Base-by-base conservation (phyloP, 2,888 invertebrate species). In the Liposcelis brunnea region DNA sequence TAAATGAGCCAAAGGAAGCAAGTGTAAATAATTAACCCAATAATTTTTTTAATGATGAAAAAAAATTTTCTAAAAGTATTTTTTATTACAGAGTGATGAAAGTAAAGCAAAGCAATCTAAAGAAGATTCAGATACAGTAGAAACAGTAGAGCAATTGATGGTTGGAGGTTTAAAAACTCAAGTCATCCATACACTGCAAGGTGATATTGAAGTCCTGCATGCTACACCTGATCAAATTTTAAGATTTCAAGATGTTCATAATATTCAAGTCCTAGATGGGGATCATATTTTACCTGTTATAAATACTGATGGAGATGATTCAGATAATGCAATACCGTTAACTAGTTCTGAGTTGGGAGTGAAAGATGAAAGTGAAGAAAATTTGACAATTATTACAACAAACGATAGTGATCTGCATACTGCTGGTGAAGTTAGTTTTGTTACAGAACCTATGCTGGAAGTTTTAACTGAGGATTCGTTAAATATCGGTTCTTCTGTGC, bases 221-320 rank as follows among this genome's bases (percentile, higher is more conserved):
- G 50, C 51, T 3, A 49, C 52, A 7, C 48, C 51, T 16, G 52
- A 52, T 32, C 52, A 52, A 33, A 48, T 52, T 21, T 48, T 45
- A 16, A 37, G 49, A 21, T 32, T 51, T n/a, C 52, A 51, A 43
- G 48, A 51, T 19, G 42, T 47, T 11, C 50, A 50, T 42, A 47
- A 52, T 15, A 48, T 50, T 42, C 50, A 51, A 44, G 50, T 52
- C 8, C 44, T 51, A 4, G 48, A 47, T 16, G 50, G 49, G 26
- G 52, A 51, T 36, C 48, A 50, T 14, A 42, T 52, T 10, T 37
- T 52, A 6, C 52, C 51, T 10, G 51, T 52, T 38, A 38, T 38
- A 7, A 44, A 19, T 18, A 8, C 40, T 6, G 40, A 40, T 11
- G 18, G 4, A 18, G 40, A 40, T 12, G 40, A 40, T 21, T 16